Conservation (phyloP, 2,888 invertebrate genomes). For the Polylopha cassiicola region DNA sequence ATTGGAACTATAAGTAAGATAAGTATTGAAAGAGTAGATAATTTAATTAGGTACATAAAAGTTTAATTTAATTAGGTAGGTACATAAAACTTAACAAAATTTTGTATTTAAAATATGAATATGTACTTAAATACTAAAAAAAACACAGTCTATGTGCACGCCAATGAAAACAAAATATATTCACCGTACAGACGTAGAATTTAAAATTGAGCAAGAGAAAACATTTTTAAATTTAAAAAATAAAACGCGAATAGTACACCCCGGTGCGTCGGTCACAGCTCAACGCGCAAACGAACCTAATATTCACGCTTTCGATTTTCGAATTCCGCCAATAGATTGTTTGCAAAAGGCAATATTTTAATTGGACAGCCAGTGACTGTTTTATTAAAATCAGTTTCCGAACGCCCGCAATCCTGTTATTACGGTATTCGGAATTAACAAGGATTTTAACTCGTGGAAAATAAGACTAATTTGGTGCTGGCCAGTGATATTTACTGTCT, state of each 20-base stretch:
- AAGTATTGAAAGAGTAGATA: too few relatives aligned
- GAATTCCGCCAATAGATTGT: constrained; percentile 34
- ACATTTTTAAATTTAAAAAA: constrained; percentile 10
- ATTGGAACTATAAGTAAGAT: too few relatives aligned
- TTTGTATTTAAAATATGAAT: too few relatives aligned
- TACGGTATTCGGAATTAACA: constrained; percentile 24
- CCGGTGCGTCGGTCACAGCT: constrained; percentile 17
- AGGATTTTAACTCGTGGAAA: constrained; percentile 16
- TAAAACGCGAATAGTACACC: constrained; percentile 6
- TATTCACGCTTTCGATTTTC: constrained; percentile 29
- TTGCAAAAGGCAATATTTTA: constrained; percentile 50
- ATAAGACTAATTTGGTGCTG: constrained; percentile 15
- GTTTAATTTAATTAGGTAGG: too few relatives aligned
- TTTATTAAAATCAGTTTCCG: constrained; percentile 32
- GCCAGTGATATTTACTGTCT: constrained; percentile 2
- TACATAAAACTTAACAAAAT: too few relatives aligned
- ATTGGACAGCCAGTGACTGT: constrained; percentile 37
- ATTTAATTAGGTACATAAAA: too few relatives aligned
- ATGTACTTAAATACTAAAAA: too few relatives aligned
- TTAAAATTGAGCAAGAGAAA: too few relatives aligned
- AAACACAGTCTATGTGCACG: too few relatives aligned
- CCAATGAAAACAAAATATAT: too few relatives aligned
- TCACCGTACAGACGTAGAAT: too few relatives aligned
- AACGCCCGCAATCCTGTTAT: constrained; percentile 30
- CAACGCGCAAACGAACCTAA: constrained; percentile 43